phyloP scores from a whole-genome alignment of 2,113 vertebrate species.

The Pseudorectes ferrugineus region DNA sequence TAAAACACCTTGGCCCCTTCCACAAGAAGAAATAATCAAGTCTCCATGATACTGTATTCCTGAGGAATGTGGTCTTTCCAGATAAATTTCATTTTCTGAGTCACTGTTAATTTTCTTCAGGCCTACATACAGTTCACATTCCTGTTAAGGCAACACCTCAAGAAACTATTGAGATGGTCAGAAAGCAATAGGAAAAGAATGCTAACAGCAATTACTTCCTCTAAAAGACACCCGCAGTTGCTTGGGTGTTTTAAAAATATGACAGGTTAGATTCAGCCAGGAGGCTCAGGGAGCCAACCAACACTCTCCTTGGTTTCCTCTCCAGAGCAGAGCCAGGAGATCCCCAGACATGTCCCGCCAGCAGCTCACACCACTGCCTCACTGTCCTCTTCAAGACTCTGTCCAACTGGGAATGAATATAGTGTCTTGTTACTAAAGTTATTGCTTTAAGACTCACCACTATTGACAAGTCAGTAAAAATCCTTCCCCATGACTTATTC shows the following conservation, averaged over 20 bases:
- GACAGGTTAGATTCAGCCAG: background rate
- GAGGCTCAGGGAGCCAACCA: background rate
- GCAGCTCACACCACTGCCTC: background rate
- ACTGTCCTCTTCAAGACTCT: background rate
- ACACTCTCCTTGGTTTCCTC: background rate
- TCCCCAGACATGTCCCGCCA: background rate
- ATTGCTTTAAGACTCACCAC: slow-evolving; percentile 1
- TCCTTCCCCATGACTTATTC: background rate
- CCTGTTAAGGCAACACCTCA: background rate
- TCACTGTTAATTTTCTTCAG: slow-evolving; percentile 47
- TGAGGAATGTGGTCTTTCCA: slow-evolving; percentile 49
- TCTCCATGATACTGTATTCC: slow-evolving; percentile 47
- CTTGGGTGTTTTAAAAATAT: background rate
- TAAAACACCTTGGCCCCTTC: slow-evolving; percentile 63
- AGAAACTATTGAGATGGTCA: slow-evolving; percentile 11
- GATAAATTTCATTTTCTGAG: slow-evolving; percentile 60
- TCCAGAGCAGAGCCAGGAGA: background rate
- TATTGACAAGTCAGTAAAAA: slow-evolving; percentile 18
- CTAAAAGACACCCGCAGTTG: background rate
- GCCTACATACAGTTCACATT: background rate
- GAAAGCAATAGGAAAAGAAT: slow-evolving; percentile 32
- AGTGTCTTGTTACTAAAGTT: background rate
- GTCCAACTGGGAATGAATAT: slow-evolving; percentile 18
- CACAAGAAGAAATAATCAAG: slow-evolving; percentile 56
- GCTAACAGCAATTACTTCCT: slow-evolving; percentile 29